These are phyloP conservation scores for Thereva unica DNA, from an alignment of 2,888 invertebrate genomes.

Conservation along the genomic window DNA sequence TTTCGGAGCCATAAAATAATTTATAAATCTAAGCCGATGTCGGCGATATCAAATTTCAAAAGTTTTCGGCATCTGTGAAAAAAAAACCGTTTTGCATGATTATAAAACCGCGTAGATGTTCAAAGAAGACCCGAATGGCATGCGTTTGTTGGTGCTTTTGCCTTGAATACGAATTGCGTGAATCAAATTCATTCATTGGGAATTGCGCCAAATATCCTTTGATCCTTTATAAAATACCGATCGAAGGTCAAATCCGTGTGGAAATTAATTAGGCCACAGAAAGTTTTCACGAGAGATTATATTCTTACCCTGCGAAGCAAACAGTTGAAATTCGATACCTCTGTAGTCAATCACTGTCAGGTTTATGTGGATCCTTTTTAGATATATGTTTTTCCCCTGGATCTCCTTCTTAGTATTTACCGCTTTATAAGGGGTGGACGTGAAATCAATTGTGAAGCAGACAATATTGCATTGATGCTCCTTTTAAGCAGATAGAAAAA, in stretches of 20 bases:
- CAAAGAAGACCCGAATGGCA: conserved; percentile 3
- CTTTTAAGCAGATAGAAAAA: conserved; percentile 5
- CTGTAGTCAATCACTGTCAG: background rate
- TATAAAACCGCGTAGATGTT: background rate
- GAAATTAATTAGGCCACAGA: conserved; percentile 42
- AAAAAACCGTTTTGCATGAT: conserved; percentile 35
- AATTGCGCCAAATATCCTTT: conserved; percentile 36
- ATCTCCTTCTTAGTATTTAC: background rate
- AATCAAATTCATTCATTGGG: background rate
- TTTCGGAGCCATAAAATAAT: no score
- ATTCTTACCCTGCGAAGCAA: no score
- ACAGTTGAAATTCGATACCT: background rate
- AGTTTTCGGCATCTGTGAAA: conserved; percentile 31
- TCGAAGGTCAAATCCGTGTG: conserved; percentile 44
- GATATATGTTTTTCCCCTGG: background rate
- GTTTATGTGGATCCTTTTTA: no score
- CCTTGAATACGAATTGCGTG: background rate
- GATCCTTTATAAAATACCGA: conserved; percentile 31
- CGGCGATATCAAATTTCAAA: conserved; percentile 37
- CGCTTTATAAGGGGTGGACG: background rate
- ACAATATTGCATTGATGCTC: background rate
- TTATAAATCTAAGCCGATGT: background rate
- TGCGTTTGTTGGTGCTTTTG: background rate
- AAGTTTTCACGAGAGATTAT: no score
- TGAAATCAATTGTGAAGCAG: background rate